Conservation (phyloP, 2,888 invertebrate genomes). For the Eudemis profundana region DNA sequence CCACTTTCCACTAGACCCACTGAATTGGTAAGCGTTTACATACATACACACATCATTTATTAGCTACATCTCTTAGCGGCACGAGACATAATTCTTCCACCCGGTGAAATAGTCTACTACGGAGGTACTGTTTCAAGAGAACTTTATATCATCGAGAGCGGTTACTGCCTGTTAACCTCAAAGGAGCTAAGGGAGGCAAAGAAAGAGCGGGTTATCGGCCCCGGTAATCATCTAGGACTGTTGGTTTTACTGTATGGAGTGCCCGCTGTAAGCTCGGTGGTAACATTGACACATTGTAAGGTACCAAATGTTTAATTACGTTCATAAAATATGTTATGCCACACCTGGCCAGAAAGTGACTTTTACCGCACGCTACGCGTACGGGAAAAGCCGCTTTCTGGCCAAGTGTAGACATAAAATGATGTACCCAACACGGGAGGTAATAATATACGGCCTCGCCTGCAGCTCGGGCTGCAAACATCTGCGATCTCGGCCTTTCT, state of each 20-base stretch:
- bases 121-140: conserved; percentile 81
- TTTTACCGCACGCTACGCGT: too few relatives aligned
- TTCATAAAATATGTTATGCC: too few relatives aligned
- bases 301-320: conserved; percentile 52
- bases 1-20: too few relatives aligned
- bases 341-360: too few relatives aligned
- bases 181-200: conserved; percentile 64
- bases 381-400: too few relatives aligned
- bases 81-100: conserved; percentile 77
- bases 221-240: conserved; percentile 78
- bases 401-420: too few relatives aligned
- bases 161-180: conserved; percentile 77
- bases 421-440: too few relatives aligned
- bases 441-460: too few relatives aligned
- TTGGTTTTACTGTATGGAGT: conserved; percentile 79
- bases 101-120: conserved; percentile 82
- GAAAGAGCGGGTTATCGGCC: conserved; percentile 72
- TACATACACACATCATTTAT: neutral
- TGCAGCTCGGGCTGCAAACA: too few relatives aligned
- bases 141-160: conserved; percentile 81
- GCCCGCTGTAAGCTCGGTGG: conserved; percentile 76
- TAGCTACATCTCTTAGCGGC: conserved; percentile 62
- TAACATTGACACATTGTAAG: conserved; percentile 83
- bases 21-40: too few relatives aligned
- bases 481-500: too few relatives aligned